Base-by-base conservation (phyloP, 2,797 vertebrate genomes). In the Platalea minor region DNA sequence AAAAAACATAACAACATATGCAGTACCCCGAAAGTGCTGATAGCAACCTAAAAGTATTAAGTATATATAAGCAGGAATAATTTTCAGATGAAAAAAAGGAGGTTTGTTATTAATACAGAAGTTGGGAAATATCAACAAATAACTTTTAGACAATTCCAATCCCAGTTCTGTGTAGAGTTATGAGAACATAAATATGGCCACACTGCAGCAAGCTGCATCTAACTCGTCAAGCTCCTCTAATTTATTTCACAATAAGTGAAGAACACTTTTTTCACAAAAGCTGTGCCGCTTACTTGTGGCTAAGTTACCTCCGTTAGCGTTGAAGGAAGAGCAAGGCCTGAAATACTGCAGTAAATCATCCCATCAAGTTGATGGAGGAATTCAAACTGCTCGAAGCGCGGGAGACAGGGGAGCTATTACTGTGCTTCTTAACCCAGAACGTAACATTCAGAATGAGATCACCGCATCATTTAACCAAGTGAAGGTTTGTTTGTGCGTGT, bases 351-450 rank as follows among this genome's bases (percentile, higher is more conserved):
- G 93, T 97, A 97, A 97, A 97, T 97, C 96, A 97, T 93, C 89
- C 93, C 91, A 97, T 97, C 97, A 97, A 89, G 87, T 41, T 97
- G 96, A 97, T 94, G 93, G 95, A 97, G 76, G 97, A 97, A 97
- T 97, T 96, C 93, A 95, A 97, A 97, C 64, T 26, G 88, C 93
- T 97, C 9, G 70, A 85, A 97, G 92, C 35, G 20, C 65, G 39
- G 88, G 96, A 97, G 95, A 93, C 88, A 87, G 73, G 95, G 93
- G 94, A 95, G 95, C 91, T 96, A 94, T 97, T 97, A 96, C 89
- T 63, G 48, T 91, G 84, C 90, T 97, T 96, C 93, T 97, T 97
- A 98, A 97, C 96, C 95, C 95, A 96, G 96, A 97, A 96, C 96
- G 16, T 12, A 88, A 70, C 85, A 29, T 95, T 93, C 63, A 12